A percentile compares a stretch with the other conserved stretches of the same genome.
phyloP scores from a whole-genome alignment of 2,888 invertebrate genomes.

The Lacanobia wlatinum region DNA sequence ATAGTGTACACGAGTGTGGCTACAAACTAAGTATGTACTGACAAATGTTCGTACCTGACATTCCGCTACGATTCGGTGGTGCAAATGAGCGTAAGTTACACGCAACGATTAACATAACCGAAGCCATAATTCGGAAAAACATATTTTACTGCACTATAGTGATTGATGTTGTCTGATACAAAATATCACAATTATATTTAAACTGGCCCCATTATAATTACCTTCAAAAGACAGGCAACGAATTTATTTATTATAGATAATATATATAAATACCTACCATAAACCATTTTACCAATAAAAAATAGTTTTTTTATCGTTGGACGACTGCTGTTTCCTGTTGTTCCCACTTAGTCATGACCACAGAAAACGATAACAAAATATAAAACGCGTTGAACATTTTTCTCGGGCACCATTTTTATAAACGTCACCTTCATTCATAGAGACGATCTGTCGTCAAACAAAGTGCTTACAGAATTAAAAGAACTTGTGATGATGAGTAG shows the following conservation, averaged over 20 bases:
- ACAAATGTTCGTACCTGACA: slow-evolving; percentile 1
- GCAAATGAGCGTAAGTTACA: slow-evolving; percentile 9
- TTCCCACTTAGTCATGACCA: slow-evolving; percentile 9
- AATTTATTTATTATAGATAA: neutral
- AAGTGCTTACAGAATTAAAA: neutral
- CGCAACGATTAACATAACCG: slow-evolving; percentile 3
- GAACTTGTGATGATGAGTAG: slow-evolving; percentile 5
- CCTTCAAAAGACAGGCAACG: slow-evolving; percentile 4
- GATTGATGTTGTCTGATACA: slow-evolving; percentile 14
- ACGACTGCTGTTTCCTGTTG: neutral
- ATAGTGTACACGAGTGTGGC: neutral
- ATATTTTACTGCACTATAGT: slow-evolving; percentile 1
- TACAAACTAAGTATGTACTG: neutral
- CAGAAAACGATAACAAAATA: neutral
- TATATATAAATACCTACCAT: too few relatives aligned
- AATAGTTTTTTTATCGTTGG: neutral
- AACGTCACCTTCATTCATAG: neutral
- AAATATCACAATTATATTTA: slow-evolving; percentile 15
- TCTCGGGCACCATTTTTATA: neutral
- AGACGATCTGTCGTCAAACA: neutral
- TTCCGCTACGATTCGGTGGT: neutral
- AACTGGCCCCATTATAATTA: neutral
- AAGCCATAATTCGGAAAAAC: neutral
- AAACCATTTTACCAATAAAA: neutral
- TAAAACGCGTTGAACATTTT: neutral